Evolutionary conservation across 2,888 invertebrate genomes (phyloP).

Genomic region (Erebia aethiops): DNA sequence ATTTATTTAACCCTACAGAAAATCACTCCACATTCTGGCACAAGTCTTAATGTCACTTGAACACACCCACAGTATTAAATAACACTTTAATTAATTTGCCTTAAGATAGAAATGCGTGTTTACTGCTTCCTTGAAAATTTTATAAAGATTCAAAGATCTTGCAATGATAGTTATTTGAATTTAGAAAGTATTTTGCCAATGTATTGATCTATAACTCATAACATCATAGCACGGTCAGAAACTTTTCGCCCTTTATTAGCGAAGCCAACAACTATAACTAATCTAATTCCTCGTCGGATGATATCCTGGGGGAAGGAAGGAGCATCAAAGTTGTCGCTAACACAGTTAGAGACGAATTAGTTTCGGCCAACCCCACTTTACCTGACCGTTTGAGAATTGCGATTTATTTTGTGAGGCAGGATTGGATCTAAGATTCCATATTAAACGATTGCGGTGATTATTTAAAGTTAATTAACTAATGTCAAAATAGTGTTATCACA

Average conservation of each 20-base stretch:
- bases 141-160: too few relatives aligned
- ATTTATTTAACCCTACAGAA: too few relatives aligned
- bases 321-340: constrained; percentile 82
- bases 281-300: constrained; percentile 78
- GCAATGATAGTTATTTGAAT: not conserved
- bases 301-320: constrained; percentile 72
- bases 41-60: too few relatives aligned
- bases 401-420: constrained; percentile 55
- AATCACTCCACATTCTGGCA: too few relatives aligned
- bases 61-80: too few relatives aligned
- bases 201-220: constrained; percentile 12
- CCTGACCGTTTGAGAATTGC: constrained; percentile 68
- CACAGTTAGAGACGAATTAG: constrained; percentile 80
- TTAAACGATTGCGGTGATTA: not conserved
- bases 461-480: not conserved
- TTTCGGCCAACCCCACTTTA: constrained; percentile 67
- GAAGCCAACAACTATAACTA: constrained; percentile 78
- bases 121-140: too few relatives aligned
- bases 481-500: not conserved
- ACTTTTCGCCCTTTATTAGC: constrained; percentile 64
- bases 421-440: constrained; percentile 27
- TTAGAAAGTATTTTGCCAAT: constrained; percentile 9
- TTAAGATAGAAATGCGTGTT: too few relatives aligned
- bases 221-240: constrained; percentile 35
- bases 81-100: too few relatives aligned